phyloP scores from a whole-genome alignment of 2,888 invertebrate genomes.

The Heliconius hortense region DNA sequence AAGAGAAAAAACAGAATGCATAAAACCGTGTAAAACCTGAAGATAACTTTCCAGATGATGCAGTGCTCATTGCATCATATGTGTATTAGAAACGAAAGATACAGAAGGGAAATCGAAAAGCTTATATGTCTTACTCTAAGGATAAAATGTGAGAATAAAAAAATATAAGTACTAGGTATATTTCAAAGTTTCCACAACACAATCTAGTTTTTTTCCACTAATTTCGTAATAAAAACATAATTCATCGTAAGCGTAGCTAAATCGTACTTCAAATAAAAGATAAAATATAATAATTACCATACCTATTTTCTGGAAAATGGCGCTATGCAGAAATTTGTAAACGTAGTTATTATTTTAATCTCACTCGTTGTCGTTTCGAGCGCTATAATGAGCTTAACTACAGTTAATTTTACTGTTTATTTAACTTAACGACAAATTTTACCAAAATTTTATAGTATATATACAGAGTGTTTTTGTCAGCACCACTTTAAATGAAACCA shows the following conservation, averaged over 20 bases:
- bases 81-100: no score
- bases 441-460: no score
- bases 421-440: no score
- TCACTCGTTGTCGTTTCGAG: background rate
- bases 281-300: background rate
- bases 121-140: no score
- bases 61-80: background rate
- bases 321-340: background rate
- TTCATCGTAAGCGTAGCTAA: background rate
- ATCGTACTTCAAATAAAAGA: background rate
- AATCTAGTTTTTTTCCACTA: no score
- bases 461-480: no score
- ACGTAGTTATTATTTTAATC: constrained; percentile 1
- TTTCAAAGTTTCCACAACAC: no score
- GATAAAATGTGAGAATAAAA: no score
- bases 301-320: background rate
- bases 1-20: no score
- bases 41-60: background rate
- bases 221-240: background rate
- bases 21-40: background rate
- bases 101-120: no score
- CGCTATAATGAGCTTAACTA: background rate
- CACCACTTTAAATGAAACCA: no score
- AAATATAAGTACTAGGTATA: no score
- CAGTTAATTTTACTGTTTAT: background rate